phyloP scores from a whole-genome alignment of 2,113 vertebrate species.

The Cyprinodon tularosa region DNA sequence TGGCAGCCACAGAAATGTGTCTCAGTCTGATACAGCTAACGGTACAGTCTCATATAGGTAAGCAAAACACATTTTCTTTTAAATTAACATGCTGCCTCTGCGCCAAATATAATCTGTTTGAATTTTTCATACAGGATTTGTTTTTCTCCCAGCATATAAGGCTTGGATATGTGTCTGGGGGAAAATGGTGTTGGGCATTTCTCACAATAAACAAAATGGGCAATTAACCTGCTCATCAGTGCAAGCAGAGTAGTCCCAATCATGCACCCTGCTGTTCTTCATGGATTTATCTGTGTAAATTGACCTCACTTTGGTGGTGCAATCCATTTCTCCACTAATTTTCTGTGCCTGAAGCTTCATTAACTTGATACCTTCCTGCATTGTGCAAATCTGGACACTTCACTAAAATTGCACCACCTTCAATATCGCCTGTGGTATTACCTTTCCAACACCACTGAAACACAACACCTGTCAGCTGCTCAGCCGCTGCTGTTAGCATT shows the following conservation, averaged over 20 bases:
- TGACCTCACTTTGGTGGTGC: conserved; percentile 73
- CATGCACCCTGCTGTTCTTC: conserved; percentile 66
- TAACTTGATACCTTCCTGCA: conserved; percentile 62
- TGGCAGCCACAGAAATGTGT: conserved; percentile 39
- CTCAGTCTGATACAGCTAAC: conserved; percentile 25
- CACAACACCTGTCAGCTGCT: conserved; percentile 43
- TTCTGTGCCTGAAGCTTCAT: conserved; percentile 72
- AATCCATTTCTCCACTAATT: conserved; percentile 75
- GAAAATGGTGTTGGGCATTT: conserved; percentile 68
- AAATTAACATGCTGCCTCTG: conserved; percentile 7
- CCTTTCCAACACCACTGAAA: conserved; percentile 14
- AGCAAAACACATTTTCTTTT: conserved; percentile 29
- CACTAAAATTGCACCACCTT: conserved; percentile 33
- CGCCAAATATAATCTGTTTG: conserved; percentile 21
- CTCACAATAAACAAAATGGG: conserved; percentile 76
- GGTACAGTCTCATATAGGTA: conserved; percentile 8
- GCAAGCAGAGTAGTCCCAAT: conserved; percentile 55
- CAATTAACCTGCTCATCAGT: conserved; percentile 76
- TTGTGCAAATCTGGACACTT: conserved; percentile 59
- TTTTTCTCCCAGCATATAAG: conserved; percentile 48
- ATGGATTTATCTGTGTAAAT: conserved; percentile 78
- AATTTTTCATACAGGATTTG: conserved; percentile 21
- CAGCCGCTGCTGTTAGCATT: conserved; percentile 19
- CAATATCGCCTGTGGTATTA: conserved; percentile 17
- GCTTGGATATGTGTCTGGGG: conserved; percentile 44